phyloP scores from a whole-genome alignment of 2,888 invertebrate genomes.

The Carterocephalus palaemon region DNA sequence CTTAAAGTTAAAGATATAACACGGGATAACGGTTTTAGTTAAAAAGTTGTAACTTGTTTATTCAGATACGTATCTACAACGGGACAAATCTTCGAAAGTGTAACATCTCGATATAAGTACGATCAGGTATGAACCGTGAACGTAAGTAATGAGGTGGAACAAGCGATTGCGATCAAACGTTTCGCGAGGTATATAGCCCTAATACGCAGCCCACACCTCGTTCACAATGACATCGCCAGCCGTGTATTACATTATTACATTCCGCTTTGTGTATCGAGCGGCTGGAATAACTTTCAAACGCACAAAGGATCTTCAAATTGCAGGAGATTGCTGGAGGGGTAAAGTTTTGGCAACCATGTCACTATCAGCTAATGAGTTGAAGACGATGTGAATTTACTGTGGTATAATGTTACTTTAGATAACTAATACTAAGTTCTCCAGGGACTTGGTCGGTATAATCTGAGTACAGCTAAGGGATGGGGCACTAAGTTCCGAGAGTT shows the following conservation, averaged over 20 bases:
- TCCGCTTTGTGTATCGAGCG: constrained; percentile 46
- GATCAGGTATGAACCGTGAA: constrained; percentile 26
- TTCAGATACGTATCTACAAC: constrained; percentile 25
- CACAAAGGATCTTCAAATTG: constrained; percentile 59
- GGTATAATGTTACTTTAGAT: constrained; percentile 24
- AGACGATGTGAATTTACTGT: constrained; percentile 58
- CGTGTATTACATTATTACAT: constrained; percentile 32
- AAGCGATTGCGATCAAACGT: constrained; percentile 16
- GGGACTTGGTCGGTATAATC: constrained; percentile 22
- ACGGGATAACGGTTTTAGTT: constrained; percentile 8
- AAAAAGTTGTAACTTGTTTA: constrained; percentile 7
- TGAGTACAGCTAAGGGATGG: constrained; percentile 40
- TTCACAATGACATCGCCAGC: constrained; percentile 19
- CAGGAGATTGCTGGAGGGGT: constrained; percentile 48
- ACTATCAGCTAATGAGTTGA: constrained; percentile 69
- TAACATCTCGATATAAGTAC: constrained; percentile 7
- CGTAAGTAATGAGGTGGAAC: constrained; percentile 22
- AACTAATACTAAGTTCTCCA: constrained; percentile 14
- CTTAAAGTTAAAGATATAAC: too few species aligned
- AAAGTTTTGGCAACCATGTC: constrained; percentile 70
- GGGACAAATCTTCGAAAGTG: constrained; percentile 13
- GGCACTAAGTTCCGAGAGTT: constrained; percentile 45
- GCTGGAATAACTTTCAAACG: constrained; percentile 58
- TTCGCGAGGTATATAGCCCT: constrained; percentile 5
- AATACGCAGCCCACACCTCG: constrained; percentile 9